Evolutionary conservation across 2,113 vertebrate species (phyloP), one percentile per base, ranked within the genome.

Genomic region (Axis porcinus): DNA sequence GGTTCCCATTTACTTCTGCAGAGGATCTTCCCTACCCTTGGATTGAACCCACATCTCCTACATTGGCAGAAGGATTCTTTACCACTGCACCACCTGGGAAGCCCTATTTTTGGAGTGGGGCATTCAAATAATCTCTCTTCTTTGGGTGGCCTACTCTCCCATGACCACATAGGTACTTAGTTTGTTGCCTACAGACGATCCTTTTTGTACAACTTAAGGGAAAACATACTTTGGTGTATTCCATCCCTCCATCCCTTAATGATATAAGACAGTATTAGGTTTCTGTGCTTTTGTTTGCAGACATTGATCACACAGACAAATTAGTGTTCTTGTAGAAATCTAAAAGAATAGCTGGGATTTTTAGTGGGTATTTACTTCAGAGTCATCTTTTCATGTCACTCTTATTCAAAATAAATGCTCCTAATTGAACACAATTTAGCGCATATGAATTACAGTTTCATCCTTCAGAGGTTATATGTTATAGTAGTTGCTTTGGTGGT

Each of bases 351-450:
- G 7, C 21, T 88, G 30, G 12, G 55, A 84, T 58, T 89, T 76
- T 89, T 97, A 57, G 12, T 83, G 33, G n/a, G 58, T 87, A 79
- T 93, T 97, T 23, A 84, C 30, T 87, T 81, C 1, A 74, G 27
- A 83, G n/a, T 88, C 55, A 84, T 70, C 57, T 84, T 94, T 83
- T 94, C 57, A 83, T 78, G 13, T 89, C 45, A 95, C 6, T 94
- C 3, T 79, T 45, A 67, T 86, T 82, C 88, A 93, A 95, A 97
- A 79, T 62, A 90, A 92, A 60, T 94, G 52, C 11, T 86, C 36
- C 30, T 83, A 67, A 83, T 1, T n/a, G 50, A 95, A 91, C 7
- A 33, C 2, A 91, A 47, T 96, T 96, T 54, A 58, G 23, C 93
- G 55, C 74, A 58, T 23, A 82, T 58, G 33, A 70, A 28, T 82